These are phyloP conservation scores for Eucidaris tribuloides DNA, from an alignment of 35 echinoderm and acorn worm species.

Conservation along the genomic window DNA sequence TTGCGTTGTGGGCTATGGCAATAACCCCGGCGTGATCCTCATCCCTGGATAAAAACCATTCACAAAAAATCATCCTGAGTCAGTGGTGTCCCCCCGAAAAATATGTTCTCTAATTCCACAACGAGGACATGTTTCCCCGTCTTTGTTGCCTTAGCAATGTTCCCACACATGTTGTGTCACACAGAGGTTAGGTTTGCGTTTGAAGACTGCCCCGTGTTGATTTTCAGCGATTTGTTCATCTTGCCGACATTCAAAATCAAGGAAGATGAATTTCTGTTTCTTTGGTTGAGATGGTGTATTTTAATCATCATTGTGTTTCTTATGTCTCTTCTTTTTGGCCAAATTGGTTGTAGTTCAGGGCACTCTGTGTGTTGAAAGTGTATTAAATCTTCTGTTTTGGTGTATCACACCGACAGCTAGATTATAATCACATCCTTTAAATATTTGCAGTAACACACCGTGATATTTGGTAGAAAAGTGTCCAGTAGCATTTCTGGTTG, in stretches of 20 bases:
- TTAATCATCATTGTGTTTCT: no score
- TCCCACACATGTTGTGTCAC: conserved; percentile 45
- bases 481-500: no score
- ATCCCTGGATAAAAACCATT: conserved; percentile 37
- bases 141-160: neutral
- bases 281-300: no score
- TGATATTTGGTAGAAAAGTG: no score
- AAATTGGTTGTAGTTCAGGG: no score
- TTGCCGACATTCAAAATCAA: conserved; percentile 71
- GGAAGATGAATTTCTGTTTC: conserved; percentile 56
- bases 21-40: conserved; percentile 6
- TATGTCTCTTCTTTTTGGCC: no score
- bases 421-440: no score
- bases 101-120: conserved; percentile 33
- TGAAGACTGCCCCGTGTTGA: neutral
- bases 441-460: no score
- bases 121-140: neutral
- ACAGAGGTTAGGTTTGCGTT: conserved; percentile 61
- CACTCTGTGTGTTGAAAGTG: no score
- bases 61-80: conserved; percentile 37
- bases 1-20: conserved; percentile 69
- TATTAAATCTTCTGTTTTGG: no score
- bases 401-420: no score
- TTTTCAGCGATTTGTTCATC: neutral
- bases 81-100: conserved; percentile 45